Evolutionary conservation across 1,140 invertebrate genomes (phyloP), one percentile per base, ranked within the genome.

Genomic region (Drosophila eugracilis): DNA sequence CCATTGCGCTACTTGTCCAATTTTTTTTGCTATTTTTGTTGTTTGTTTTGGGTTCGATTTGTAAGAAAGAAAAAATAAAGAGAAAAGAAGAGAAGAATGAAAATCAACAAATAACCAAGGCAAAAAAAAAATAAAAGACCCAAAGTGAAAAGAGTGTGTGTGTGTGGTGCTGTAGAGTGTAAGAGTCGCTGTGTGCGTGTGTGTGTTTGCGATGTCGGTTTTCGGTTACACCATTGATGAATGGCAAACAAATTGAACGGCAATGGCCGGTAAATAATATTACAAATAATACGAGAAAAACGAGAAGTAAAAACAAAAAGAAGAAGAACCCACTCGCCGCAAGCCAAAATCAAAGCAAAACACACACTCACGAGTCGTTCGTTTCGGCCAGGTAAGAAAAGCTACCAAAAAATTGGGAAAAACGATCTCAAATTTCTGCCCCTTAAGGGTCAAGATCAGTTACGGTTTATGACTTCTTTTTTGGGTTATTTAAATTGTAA

Each of bases 21-120:
- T n/a, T 5, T 21, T 47, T 50, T 75, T 70, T 65, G 5, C 7
- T 17, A 14, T 22, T 65, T 58, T 63, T 32, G 14, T 39, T 54
- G 32, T 58, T 57, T 37, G 37, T 50, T 69, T 45, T 70, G 47
- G 41, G 24, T 66, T 67, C 28, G 17, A 69, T 41, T 28, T 45
- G 60, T 36, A 30, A 17, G 55, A 41, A 32, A 32, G 10, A 7
- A 32, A 30, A 12, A 42, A 52, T 50, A 15, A 67, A n/a, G n/a
- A n/a, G n/a, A n/a, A n/a, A n/a, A n/a, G n/a, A n/a, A 41, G 12
- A 32, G 10, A 7, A 32, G 12, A 12, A 42, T 42, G 41, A 15
- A 67, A 66, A 66, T 67, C 63, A 53, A 22, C 47, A 28, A 30
- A 67, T 19, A 53, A 32, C 12, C 34, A 37, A 59, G 34, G 34